These are phyloP conservation scores for Sylvicola fuscatus DNA, from an alignment of 2,888 invertebrate species.

Conservation along the genomic window DNA sequence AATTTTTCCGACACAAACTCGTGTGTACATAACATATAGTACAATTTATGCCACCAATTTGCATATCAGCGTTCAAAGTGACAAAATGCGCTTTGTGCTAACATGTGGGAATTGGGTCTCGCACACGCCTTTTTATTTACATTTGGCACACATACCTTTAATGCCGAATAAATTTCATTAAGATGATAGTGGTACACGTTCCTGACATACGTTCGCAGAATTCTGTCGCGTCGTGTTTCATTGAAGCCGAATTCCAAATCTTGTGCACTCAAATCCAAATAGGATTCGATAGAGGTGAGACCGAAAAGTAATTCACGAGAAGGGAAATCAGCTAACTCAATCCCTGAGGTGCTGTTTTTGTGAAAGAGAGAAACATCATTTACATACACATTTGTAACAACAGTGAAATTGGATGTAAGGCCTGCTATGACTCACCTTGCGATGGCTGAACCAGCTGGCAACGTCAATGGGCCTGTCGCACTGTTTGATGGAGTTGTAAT, in stretches of 20 bases:
- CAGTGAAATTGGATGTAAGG: no score
- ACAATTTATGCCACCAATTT: no score
- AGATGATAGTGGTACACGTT: conserved; percentile 90
- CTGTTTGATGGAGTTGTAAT: conserved; percentile 38
- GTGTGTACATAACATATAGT: no score
- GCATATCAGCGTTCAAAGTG: no score
- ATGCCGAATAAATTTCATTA: conserved; percentile 84
- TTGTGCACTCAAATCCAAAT: conserved; percentile 61
- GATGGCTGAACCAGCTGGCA: conserved; percentile 25
- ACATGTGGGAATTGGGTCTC: no score
- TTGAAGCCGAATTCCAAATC: conserved; percentile 83
- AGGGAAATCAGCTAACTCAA: conserved; percentile 63
- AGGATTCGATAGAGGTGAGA: conserved; percentile 63
- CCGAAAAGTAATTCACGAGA: conserved; percentile 69
- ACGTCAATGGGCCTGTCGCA: conserved; percentile 16
- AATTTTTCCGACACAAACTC: no score
- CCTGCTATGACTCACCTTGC: conserved; percentile 23
- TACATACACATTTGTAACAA: no score
- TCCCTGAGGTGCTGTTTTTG: conserved; percentile 36
- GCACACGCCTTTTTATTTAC: no score
- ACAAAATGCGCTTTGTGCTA: no score
- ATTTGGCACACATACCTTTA: conserved; percentile 29
- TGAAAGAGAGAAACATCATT: conserved; percentile 3
- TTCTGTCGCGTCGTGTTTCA: conserved; percentile 67
- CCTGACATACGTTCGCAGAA: conserved; percentile 76